A percentile compares a stretch with the other conserved stretches of the same genome.
Conservation (phyloP, 2,888 invertebrate genomes). For the Leucophenga maculata region DNA sequence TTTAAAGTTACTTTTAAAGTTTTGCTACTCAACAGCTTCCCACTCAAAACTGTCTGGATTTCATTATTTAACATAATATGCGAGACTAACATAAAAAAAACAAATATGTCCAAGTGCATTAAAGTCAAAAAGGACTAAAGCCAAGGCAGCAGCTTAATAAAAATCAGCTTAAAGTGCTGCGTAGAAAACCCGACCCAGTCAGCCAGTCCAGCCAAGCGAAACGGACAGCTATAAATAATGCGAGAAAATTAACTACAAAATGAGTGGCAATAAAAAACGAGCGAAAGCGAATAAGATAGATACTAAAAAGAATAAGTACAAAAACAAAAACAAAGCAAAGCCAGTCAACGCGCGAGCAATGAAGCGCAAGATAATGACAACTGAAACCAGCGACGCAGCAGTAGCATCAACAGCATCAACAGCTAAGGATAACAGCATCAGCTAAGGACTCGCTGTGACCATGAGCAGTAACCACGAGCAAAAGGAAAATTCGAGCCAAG, state of each 20-base stretch:
- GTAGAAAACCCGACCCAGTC: neutral
- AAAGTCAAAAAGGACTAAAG: too few species aligned
- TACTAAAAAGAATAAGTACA: too few species aligned
- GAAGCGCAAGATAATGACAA: conserved; percentile 13
- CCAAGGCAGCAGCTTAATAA: neutral
- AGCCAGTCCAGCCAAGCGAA: neutral
- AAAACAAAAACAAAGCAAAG: neutral
- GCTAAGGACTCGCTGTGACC: neutral
- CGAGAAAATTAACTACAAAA: conserved; percentile 20
- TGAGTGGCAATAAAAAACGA: conserved; percentile 13
- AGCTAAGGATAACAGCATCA: conserved; percentile 4
- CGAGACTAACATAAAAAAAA: too few species aligned
- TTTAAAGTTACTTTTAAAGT: too few species aligned
- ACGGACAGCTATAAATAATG: conserved; percentile 16
- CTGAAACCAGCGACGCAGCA: neutral
- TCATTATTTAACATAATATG: too few species aligned
- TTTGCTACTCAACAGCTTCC: too few species aligned
- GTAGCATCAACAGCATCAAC: neutral
- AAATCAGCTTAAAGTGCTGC: conserved; percentile 9
- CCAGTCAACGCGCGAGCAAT: neutral
- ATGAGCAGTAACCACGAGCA: neutral
- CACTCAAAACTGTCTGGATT: too few species aligned
- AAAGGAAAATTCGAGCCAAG: neutral
- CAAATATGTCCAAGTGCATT: too few species aligned
- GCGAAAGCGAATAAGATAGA: neutral